phyloP scores from a whole-genome alignment of 2,797 vertebrate species.

The Myotis pilosus region DNA sequence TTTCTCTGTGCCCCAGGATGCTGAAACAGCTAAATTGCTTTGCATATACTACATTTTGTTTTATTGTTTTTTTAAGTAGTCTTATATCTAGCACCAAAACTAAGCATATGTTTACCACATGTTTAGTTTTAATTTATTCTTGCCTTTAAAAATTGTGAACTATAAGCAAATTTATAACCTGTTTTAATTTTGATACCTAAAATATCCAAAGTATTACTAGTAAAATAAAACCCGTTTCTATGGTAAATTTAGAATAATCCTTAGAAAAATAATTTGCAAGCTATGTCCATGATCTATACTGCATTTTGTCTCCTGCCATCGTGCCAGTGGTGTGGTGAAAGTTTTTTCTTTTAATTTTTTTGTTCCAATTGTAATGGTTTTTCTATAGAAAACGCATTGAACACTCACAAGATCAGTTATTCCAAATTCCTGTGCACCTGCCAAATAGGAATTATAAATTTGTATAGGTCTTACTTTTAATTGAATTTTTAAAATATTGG shows the following conservation, averaged over 20 bases:
- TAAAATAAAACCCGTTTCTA: neutral
- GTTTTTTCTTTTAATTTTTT: neutral
- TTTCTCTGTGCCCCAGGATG: neutral
- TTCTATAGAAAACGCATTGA: neutral
- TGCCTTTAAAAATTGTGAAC: neutral
- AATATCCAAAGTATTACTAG: neutral
- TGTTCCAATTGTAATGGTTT: neutral
- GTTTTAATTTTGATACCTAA: neutral
- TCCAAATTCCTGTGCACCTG: neutral
- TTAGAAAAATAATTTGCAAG: neutral
- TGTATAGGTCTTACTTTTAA: neutral
- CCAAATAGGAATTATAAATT: slow-evolving; percentile 28
- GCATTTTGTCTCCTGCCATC: neutral
- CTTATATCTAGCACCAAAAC: slow-evolving; percentile 35
- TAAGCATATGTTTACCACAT: slow-evolving; percentile 10
- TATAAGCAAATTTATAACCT: slow-evolving; percentile 20
- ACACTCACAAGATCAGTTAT: neutral
- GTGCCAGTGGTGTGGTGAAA: neutral
- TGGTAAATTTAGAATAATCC: neutral
- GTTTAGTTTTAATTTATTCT: slow-evolving; percentile 44
- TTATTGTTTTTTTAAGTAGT: slow-evolving; percentile 39
- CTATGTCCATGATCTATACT: neutral
- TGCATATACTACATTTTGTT: neutral
- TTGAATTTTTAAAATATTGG: neutral
- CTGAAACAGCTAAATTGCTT: neutral